Evolutionary conservation across 2,797 vertebrate genomes (phyloP).

Genomic region (Fundulus diaphanus): DNA sequence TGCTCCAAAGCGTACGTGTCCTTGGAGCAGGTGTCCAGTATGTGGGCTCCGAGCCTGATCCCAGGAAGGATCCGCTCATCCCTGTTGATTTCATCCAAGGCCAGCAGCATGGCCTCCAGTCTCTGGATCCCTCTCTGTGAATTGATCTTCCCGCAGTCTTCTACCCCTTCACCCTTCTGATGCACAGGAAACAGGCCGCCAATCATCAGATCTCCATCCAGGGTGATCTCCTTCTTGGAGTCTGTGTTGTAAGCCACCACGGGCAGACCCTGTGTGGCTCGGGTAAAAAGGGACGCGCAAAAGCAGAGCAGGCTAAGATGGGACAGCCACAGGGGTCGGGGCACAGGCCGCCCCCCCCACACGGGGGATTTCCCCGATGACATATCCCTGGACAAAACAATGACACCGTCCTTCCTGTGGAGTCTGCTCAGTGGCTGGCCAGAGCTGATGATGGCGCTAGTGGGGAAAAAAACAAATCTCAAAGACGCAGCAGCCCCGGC

Average conservation of each 20-base stretch:
- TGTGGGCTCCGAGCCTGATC: conserved; percentile 91
- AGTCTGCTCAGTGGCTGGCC: conserved; percentile 44
- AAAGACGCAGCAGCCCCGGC: conserved; percentile 54
- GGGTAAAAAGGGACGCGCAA: conserved; percentile 73
- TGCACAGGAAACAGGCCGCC: conserved; percentile 97
- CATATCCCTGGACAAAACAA: conserved; percentile 66
- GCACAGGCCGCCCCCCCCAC: conserved; percentile 64
- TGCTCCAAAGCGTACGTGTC: conserved; percentile 98
- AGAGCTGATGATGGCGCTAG: conserved; percentile 31
- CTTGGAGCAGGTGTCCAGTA: conserved; percentile 98
- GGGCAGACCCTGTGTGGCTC: conserved; percentile 70
- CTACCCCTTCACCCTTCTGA: conserved; percentile 90
- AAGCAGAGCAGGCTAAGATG: conserved; percentile 68
- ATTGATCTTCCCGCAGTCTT: conserved; percentile 96
- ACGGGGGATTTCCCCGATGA: conserved; percentile 72
- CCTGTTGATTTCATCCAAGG: conserved; percentile 94
- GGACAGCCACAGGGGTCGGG: conserved; percentile 67
- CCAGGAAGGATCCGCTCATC: conserved; percentile 91
- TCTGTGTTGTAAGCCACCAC: conserved; percentile 77
- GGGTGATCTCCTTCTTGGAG: conserved; percentile 91
- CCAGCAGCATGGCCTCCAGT: conserved; percentile 97
- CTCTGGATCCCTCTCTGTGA: conserved; percentile 97
- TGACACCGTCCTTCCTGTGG: conserved; percentile 48
- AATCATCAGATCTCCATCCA: conserved; percentile 95
- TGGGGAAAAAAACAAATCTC: conserved; percentile 17